Percentiles rank a stretch among this genome's conserved stretches.
phyloP scores from a whole-genome alignment of 2,113 vertebrate genomes.

The Alouatta palliata region DNA sequence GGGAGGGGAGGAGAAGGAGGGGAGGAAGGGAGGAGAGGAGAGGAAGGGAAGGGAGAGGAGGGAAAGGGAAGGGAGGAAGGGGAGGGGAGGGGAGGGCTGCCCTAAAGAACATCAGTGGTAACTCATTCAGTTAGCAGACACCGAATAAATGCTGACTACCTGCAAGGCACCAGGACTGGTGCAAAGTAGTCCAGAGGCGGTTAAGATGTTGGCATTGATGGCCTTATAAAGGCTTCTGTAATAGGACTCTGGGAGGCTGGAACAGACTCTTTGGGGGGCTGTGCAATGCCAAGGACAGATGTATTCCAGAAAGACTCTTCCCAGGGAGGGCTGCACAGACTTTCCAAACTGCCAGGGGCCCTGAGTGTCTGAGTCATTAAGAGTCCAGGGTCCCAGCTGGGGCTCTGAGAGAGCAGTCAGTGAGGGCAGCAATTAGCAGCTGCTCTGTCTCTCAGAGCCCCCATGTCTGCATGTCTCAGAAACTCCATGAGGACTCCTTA shows the following conservation, averaged over 20 bases:
- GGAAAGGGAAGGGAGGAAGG: no score
- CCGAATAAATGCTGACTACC: neutral
- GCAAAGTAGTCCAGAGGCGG: neutral
- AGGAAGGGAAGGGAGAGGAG: no score
- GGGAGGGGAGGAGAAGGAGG: no score
- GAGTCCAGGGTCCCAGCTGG: neutral
- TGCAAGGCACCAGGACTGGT: no score
- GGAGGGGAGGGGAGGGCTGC: no score
- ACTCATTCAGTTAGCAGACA: neutral
- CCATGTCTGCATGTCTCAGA: fast-evolving
- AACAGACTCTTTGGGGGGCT: no score
- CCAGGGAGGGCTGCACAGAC: neutral
- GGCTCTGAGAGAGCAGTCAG: neutral
- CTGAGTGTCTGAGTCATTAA: neutral
- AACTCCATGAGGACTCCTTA: neutral
- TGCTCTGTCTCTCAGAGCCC: neutral
- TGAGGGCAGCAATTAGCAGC: neutral
- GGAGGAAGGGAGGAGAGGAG: fast-evolving
- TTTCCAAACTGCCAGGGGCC: neutral
- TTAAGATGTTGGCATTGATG: neutral
- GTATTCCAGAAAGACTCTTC: no score
- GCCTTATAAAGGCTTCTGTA: neutral
- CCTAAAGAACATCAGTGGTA: neutral
- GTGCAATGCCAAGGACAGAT: neutral
- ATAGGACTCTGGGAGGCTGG: no score